Evolutionary conservation across 2,888 invertebrate species (phyloP).

Genomic region (Eilema griseolum): DNA sequence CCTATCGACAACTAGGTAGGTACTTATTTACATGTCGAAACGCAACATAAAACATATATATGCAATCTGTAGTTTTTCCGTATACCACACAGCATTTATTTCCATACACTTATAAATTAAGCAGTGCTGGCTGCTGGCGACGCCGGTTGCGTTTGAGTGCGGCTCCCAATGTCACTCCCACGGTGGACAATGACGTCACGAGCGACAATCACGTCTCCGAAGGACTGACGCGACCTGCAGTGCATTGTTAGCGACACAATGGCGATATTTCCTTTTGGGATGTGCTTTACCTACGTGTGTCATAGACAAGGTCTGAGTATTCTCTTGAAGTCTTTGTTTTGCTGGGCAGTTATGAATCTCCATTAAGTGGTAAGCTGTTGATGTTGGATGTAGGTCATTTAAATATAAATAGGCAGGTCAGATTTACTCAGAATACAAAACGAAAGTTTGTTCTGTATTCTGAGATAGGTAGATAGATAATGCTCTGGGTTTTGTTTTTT

Average conservation of each 20-base stretch:
- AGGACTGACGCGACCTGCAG: slow-evolving; percentile 54
- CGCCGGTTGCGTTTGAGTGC: slow-evolving; percentile 28
- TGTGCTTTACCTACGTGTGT: slow-evolving; percentile 51
- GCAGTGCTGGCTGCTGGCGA: slow-evolving; percentile 27
- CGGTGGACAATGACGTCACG: slow-evolving; percentile 70
- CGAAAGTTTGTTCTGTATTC: too few relatives aligned
- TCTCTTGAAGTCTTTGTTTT: slow-evolving; percentile 35
- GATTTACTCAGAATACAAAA: too few relatives aligned
- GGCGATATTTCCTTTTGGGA: slow-evolving; percentile 63
- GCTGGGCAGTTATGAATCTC: slow-evolving; percentile 22
- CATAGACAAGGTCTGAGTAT: slow-evolving; percentile 55
- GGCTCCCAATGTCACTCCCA: slow-evolving; percentile 78
- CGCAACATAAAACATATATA: slow-evolving; percentile 22
- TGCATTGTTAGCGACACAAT: slow-evolving; percentile 65
- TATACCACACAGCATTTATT: slow-evolving; percentile 39
- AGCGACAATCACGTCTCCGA: slow-evolving; percentile 56
- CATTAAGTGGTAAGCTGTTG: slow-evolving; percentile 5
- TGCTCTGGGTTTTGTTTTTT: too few relatives aligned
- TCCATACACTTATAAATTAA: slow-evolving; percentile 43
- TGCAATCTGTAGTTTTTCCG: slow-evolving; percentile 25
- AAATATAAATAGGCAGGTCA: background rate
- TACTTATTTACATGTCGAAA: background rate
- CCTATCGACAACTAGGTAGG: too few relatives aligned
- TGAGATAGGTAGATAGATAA: too few relatives aligned
- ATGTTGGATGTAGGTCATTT: slow-evolving; percentile 8